Conservation (phyloP, 2,797 vertebrate genomes). For the Setipinna tenuifilis region DNA sequence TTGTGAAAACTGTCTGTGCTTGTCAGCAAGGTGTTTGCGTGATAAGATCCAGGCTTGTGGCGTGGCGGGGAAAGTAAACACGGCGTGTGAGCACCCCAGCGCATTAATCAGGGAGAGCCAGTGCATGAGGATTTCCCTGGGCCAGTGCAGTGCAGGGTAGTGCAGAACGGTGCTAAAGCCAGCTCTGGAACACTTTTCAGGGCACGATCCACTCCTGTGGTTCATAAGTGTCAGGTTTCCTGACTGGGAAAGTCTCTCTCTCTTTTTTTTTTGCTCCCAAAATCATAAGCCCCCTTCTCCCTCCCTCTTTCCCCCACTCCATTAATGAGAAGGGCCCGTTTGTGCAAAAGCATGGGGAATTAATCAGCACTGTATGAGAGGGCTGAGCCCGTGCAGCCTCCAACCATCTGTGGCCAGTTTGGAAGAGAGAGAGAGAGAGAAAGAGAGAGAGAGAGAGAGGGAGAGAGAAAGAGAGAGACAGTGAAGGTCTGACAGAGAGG, state of each 20-base stretch:
- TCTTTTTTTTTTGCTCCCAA: background rate
- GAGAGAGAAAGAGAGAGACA: background rate
- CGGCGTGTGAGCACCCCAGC: background rate
- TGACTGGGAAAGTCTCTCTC: constrained; percentile 1
- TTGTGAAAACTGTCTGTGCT: background rate
- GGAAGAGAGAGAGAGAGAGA: background rate
- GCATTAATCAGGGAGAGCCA: background rate
- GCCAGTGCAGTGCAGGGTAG: background rate
- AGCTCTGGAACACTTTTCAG: background rate
- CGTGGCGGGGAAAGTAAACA: background rate
- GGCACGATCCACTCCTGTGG: background rate
- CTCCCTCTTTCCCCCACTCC: background rate
- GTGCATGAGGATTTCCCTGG: background rate
- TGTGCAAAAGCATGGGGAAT: constrained; percentile 15
- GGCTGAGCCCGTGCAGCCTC: background rate
- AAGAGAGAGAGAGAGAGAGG: background rate
- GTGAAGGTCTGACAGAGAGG: background rate
- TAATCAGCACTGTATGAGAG: constrained; percentile 12
- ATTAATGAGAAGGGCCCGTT: constrained; percentile 9
- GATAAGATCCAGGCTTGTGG: background rate
- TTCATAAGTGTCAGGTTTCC: background rate
- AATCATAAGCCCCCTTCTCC: constrained; percentile 17
- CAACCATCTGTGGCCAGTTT: constrained; percentile 28
- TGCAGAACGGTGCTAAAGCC: background rate
- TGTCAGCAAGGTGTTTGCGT: background rate